These are phyloP conservation scores for Amyelois transitella DNA, from an alignment of 1,140 invertebrate species.

Conservation along the genomic window DNA sequence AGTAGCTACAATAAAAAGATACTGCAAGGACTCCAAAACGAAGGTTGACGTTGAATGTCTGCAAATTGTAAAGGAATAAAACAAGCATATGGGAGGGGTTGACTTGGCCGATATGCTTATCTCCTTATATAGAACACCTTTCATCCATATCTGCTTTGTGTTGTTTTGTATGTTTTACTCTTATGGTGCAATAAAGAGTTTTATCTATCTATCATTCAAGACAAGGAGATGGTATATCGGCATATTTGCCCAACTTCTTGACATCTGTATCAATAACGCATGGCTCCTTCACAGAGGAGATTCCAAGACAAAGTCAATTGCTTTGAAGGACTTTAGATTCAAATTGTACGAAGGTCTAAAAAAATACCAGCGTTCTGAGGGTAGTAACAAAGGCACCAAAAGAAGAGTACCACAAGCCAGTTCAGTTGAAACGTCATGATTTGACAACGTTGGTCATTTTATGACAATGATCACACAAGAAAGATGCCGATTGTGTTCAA, in stretches of 20 bases:
- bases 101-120: constrained; percentile 40
- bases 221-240: constrained; percentile 1
- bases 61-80: constrained; percentile 58
- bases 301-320: neutral
- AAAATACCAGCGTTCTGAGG: neutral
- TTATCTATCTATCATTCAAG: too few relatives aligned
- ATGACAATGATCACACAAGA: too few relatives aligned
- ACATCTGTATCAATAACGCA: too few relatives aligned
- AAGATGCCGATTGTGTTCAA: constrained; percentile 18
- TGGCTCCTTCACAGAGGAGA: neutral
- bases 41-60: constrained; percentile 47
- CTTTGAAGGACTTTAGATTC: neutral
- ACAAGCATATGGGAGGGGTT: constrained; percentile 38
- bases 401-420: too few relatives aligned
- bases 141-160: too few relatives aligned
- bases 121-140: constrained; percentile 15
- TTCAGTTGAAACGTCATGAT: constrained; percentile 14
- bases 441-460: constrained; percentile 18
- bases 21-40: constrained; percentile 21
- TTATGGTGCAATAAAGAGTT: too few relatives aligned
- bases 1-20: constrained; percentile 28
- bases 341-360: neutral
- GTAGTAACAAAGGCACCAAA: too few relatives aligned
- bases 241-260: neutral
- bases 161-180: too few relatives aligned